Percentiles rank a stretch among this genome's conserved stretches.
These are phyloP conservation scores for Pyxicephalus adspersus DNA, from an alignment of 2,113 vertebrate species.

Conservation along the genomic window DNA sequence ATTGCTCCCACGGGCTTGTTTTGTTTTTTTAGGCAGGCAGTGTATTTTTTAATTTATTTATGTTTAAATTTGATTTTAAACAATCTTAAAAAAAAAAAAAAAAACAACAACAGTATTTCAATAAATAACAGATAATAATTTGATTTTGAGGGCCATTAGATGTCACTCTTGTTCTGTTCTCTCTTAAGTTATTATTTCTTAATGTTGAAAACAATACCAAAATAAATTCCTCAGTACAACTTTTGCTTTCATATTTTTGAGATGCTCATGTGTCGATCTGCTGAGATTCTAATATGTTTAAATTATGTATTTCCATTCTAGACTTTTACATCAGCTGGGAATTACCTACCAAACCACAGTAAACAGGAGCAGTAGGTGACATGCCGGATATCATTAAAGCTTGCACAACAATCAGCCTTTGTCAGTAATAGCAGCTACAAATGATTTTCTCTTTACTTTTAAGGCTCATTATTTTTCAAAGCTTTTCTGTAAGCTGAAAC, in stretches of 20 bases:
- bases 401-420: conserved; percentile 34
- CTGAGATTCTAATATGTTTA: conserved; percentile 32
- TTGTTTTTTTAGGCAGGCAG: no score
- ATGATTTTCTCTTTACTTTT: conserved; percentile 13
- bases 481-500: not conserved
- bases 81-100: no score
- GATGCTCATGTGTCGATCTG: conserved; percentile 16
- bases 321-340: conserved; percentile 25
- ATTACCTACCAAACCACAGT: conserved; percentile 36
- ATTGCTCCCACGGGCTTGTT: no score
- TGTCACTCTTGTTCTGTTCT: conserved; percentile 38
- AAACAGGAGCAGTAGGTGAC: conserved; percentile 39
- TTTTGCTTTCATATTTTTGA: conserved; percentile 10
- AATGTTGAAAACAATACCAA: not conserved
- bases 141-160: conserved; percentile 36
- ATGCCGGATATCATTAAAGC: conserved; percentile 28
- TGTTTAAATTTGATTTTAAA: no score
- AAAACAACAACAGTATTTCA: not conserved
- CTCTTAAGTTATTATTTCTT: not conserved
- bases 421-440: conserved; percentile 31
- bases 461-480: conserved; percentile 44
- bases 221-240: conserved; percentile 8
- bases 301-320: conserved; percentile 40
- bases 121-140: not conserved
- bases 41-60: no score